Evolutionary conservation across 2,888 invertebrate genomes (phyloP), one percentile per base, ranked within the genome.

Genomic region (Eugnorisma glareosa): DNA sequence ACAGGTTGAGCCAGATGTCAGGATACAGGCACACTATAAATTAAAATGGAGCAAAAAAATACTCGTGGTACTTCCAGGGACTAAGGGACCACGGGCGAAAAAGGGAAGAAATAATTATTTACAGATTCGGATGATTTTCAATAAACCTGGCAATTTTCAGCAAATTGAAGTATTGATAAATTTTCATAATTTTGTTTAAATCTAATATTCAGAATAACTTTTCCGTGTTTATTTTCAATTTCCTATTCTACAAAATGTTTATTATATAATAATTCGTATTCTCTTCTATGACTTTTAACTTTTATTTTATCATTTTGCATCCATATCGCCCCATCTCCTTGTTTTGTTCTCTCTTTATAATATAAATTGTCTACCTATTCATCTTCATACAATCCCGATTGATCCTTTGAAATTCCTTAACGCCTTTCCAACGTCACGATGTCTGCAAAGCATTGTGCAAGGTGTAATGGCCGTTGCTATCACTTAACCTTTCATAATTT

Each of bases 401-500:
- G 72, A 61, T 84, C 64, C 73, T 77, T 73, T 61, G 61, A 45
- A 80, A 78, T 77, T 77, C 64, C 76, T 35, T 40, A 73, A 75
- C 66, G 51, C 48, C 70, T 75, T 67, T 79, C 45, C 68, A 66
- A 67, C 84, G 76, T 88, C 84, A 86, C 82, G 87, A 85, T 37
- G 54, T 51, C 71, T 68, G 71, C 73, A 70, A 88, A 82, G 75
- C 73, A 78, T 81, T 83, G 77, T 83, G 63, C 71, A 75, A 83
- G 78, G 81, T 75, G 79, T 82, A 78, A 82, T 85, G 79, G 83
- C 86, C 81, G 77, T 75, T 79, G 84, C 84, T 88, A 90, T 89
- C 88, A 87, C 86, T 91, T 92, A 90, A 92, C 91, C 91, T 88
- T 85, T 84, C 77, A 88, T 87, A 90, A 90, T 89, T 91, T 89